phyloP scores from a whole-genome alignment of 2,888 invertebrate species.

The Zygothrica quintamaculata region DNA sequence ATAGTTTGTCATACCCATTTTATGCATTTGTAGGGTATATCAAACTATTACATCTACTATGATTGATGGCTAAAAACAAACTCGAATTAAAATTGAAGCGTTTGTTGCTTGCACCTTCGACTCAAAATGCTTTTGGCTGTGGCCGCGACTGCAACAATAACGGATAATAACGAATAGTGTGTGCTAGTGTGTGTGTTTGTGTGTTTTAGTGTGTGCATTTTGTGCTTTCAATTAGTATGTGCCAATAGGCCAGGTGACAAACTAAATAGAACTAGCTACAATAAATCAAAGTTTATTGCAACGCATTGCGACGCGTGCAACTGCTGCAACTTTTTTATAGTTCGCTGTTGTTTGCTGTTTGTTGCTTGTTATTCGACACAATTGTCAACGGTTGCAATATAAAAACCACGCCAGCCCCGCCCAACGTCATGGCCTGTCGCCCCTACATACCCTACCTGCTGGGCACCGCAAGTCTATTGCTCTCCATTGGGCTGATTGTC shows the following conservation, averaged over 20 bases:
- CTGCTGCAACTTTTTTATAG: constrained; percentile 7
- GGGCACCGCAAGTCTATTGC: constrained; percentile 47
- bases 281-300: constrained; percentile 65
- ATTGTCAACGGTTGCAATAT: constrained; percentile 48
- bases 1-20: too few species aligned
- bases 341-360: constrained; percentile 19
- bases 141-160: constrained; percentile 54
- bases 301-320: constrained; percentile 47
- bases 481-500: constrained; percentile 71
- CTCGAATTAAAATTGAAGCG: constrained; percentile 46
- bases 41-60: too few species aligned
- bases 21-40: too few species aligned
- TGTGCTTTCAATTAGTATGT: too few species aligned
- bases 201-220: constrained; percentile 12
- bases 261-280: constrained; percentile 36
- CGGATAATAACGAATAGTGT: constrained; percentile 8
- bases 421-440: constrained; percentile 62
- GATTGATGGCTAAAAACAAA: constrained; percentile 28
- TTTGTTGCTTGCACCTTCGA: constrained; percentile 29
- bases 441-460: constrained; percentile 48
- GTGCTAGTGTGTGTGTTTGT: constrained; percentile 15
- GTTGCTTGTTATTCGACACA: too few species aligned
- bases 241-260: constrained; percentile 27
- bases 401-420: constrained; percentile 34
- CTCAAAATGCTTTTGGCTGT: constrained; percentile 51